Evolutionary conservation across 2,797 vertebrate genomes (phyloP).

Genomic region (Megaceryle alcyon): DNA sequence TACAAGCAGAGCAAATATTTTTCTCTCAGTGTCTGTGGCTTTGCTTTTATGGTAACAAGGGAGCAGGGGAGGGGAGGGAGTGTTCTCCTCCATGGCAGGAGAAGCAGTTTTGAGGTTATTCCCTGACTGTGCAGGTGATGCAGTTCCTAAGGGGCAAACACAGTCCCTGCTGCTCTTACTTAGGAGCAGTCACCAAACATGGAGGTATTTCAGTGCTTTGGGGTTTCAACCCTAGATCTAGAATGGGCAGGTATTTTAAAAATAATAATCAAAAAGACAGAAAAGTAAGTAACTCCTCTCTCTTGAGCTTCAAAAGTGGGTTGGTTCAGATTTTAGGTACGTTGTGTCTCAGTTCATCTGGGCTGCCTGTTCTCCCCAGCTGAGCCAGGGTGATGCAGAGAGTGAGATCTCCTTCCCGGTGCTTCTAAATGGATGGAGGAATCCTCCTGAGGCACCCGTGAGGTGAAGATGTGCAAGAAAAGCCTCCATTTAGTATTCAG

Average conservation of each 20-base stretch:
- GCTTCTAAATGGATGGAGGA: background rate
- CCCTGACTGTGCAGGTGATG: background rate
- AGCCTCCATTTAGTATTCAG: background rate
- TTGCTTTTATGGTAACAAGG: background rate
- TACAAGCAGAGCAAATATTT: background rate
- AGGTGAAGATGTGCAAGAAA: constrained; percentile 7
- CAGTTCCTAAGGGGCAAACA: background rate
- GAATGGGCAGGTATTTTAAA: background rate
- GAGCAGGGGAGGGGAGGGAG: background rate
- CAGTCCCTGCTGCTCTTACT: background rate
- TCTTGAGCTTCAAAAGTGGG: background rate
- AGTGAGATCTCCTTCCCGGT: background rate
- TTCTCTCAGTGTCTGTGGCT: background rate
- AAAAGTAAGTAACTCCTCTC: background rate
- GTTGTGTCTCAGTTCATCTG: background rate
- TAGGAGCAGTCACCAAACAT: background rate
- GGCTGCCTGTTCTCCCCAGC: background rate
- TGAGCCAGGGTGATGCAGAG: background rate
- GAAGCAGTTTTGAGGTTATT: background rate
- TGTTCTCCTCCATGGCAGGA: background rate
- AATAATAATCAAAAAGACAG: background rate
- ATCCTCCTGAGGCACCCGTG: background rate
- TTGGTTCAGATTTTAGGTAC: background rate
- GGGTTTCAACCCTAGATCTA: background rate
- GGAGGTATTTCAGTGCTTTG: background rate